phyloP scores from a whole-genome alignment of 2,113 vertebrate species.

The Zingel zingel region DNA sequence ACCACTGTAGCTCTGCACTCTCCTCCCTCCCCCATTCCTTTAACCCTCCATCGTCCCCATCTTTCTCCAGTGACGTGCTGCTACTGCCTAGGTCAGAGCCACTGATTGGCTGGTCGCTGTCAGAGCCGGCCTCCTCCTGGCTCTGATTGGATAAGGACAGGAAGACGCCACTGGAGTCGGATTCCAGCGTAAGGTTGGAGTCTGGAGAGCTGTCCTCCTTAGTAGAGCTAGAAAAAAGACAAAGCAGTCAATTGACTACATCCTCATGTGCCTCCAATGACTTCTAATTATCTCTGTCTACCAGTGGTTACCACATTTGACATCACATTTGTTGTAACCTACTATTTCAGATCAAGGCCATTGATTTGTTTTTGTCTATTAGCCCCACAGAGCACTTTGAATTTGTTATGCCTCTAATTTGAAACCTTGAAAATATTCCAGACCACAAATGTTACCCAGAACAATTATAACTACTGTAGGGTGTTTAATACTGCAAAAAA shows the following conservation, averaged over 20 bases:
- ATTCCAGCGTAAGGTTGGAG: slow-evolving; percentile 82
- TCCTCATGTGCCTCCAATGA: slow-evolving; percentile 5
- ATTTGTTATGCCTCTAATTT: background rate
- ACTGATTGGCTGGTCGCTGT: slow-evolving; percentile 79
- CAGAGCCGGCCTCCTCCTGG: slow-evolving; percentile 78
- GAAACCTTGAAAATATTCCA: background rate
- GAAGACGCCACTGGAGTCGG: slow-evolving; percentile 84
- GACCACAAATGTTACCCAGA: background rate
- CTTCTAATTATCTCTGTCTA: background rate
- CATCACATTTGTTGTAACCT: slow-evolving; percentile 20
- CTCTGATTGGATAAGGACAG: slow-evolving; percentile 83
- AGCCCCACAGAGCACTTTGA: background rate
- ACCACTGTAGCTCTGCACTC: slow-evolving; percentile 79
- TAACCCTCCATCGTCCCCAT: slow-evolving; percentile 67
- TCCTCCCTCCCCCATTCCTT: slow-evolving; percentile 79
- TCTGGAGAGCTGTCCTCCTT: slow-evolving; percentile 84
- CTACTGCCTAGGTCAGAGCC: slow-evolving; percentile 81
- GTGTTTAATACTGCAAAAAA: background rate
- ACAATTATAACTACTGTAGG: background rate
- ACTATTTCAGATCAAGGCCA: slow-evolving; percentile 32
- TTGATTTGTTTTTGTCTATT: slow-evolving; percentile 30
- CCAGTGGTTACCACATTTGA: slow-evolving; percentile 3
- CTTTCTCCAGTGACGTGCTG: slow-evolving; percentile 78
- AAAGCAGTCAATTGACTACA: slow-evolving; percentile 25
- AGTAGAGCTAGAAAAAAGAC: slow-evolving; percentile 65